A percentile compares a stretch with the other conserved stretches of the same genome.
phyloP scores from a whole-genome alignment of 2,797 vertebrate genomes.

The Amblyopsis hoosieri region DNA sequence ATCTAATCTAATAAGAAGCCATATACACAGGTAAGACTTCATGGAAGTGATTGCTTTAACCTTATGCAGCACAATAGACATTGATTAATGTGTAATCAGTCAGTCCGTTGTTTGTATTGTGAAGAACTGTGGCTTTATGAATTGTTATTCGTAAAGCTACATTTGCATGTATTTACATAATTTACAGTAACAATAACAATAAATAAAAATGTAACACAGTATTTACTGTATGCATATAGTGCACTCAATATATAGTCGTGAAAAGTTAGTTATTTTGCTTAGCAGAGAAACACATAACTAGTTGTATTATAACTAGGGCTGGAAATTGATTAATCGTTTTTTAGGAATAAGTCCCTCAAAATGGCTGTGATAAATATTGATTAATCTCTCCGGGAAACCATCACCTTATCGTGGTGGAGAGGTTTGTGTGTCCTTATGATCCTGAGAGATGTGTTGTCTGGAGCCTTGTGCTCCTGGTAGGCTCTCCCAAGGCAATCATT shows the following conservation, averaged over 20 bases:
- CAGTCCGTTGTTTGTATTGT: neutral
- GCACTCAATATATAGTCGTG: neutral
- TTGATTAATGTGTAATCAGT: conserved; percentile 23
- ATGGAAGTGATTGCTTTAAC: conserved; percentile 15
- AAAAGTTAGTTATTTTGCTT: too few species aligned
- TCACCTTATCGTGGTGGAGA: too few species aligned
- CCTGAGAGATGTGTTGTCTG: too few species aligned
- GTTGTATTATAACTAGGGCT: too few species aligned
- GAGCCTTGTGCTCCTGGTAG: too few species aligned
- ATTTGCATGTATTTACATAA: conserved; percentile 15
- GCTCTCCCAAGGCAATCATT: too few species aligned
- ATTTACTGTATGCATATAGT: neutral
- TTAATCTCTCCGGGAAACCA: too few species aligned
- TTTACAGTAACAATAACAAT: conserved; percentile 9
- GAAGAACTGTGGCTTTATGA: neutral
- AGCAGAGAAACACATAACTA: too few species aligned
- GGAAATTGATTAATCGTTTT: too few species aligned
- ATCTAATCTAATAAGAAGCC: conserved; percentile 2
- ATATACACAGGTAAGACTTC: neutral
- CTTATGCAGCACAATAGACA: conserved; percentile 1
- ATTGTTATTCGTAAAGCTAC: conserved; percentile 8
- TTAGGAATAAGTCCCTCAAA: too few species aligned
- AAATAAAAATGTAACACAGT: neutral
- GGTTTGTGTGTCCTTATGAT: too few species aligned
- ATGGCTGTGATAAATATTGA: too few species aligned